A percentile compares a stretch with the other conserved stretches of the same genome.
phyloP scores from a whole-genome alignment of 2,888 invertebrate species.

The Lacanobia wlatinum region DNA sequence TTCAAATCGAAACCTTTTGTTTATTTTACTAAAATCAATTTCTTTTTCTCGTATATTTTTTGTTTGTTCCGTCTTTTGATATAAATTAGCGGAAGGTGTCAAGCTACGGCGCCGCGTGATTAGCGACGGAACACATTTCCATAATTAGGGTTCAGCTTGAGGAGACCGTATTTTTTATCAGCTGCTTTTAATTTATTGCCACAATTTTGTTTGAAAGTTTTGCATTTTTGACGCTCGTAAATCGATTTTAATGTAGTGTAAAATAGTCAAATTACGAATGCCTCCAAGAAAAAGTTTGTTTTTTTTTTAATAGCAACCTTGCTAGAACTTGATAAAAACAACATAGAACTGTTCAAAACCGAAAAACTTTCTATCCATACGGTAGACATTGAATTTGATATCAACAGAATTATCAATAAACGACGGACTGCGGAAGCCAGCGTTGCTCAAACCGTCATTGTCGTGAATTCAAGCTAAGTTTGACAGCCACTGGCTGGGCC shows the following conservation, averaged over 20 bases:
- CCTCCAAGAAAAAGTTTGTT: too few relatives aligned
- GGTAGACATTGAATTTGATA: background rate
- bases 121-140: conserved; percentile 81
- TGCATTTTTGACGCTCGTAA: conserved; percentile 28
- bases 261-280: conserved; percentile 38
- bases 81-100: conserved; percentile 79
- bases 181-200: conserved; percentile 76
- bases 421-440: conserved; percentile 5
- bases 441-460: conserved; percentile 38
- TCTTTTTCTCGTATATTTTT: background rate
- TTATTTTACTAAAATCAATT: background rate
- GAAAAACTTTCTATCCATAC: background rate
- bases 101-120: conserved; percentile 82
- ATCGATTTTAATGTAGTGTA: conserved; percentile 54
- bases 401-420: conserved; percentile 11
- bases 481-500: conserved; percentile 54
- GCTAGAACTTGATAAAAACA: background rate
- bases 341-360: background rate
- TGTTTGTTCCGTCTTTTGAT: conserved; percentile 24
- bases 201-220: conserved; percentile 63
- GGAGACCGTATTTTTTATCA: conserved; percentile 68
- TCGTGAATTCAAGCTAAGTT: conserved; percentile 45
- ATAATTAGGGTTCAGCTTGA: conserved; percentile 73
- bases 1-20: background rate
- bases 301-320: too few relatives aligned